A percentile compares a stretch with the other conserved stretches of the same genome.
Conservation (phyloP, 1,140 invertebrate species). For the Oryzaephilus surinamensis region DNA sequence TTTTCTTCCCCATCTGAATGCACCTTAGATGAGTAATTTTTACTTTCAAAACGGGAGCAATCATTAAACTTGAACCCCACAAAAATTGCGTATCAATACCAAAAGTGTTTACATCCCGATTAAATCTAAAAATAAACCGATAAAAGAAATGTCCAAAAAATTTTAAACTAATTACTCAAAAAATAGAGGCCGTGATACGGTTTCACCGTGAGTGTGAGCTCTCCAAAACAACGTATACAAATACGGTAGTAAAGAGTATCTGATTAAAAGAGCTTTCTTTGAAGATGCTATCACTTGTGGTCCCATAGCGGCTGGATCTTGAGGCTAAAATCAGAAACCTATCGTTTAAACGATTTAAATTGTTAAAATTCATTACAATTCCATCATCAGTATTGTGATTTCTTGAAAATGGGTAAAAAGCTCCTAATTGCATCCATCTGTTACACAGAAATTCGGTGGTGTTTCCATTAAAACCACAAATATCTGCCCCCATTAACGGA, state of each 20-base stretch:
- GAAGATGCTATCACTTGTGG: constrained; percentile 52
- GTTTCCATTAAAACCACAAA: constrained; percentile 78
- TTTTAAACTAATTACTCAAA: constrained; percentile 51
- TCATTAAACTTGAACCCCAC: constrained; percentile 63
- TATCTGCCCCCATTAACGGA: constrained; percentile 79
- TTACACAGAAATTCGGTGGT: constrained; percentile 63
- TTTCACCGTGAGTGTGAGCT: constrained; percentile 57
- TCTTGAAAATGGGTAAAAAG: constrained; percentile 78
- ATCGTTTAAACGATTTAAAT: not conserved
- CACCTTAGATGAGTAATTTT: too few relatives aligned
- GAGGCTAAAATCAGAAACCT: constrained; percentile 45
- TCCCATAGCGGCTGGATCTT: constrained; percentile 68
- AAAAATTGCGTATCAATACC: constrained; percentile 70
- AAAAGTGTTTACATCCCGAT: constrained; percentile 53
- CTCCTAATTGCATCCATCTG: constrained; percentile 74
- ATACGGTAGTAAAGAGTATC: constrained; percentile 71
- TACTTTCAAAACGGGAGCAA: constrained; percentile 64
- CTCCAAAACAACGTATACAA: constrained; percentile 71
- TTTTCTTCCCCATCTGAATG: too few relatives aligned
- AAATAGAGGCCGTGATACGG: constrained; percentile 69
- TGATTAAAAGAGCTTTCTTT: constrained; percentile 48
- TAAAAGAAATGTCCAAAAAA: too few relatives aligned
- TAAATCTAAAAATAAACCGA: constrained; percentile 45
- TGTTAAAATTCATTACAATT: constrained; percentile 43
- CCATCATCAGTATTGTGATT: constrained; percentile 71